Evolutionary conservation across 2,113 vertebrate genomes (phyloP).

Genomic region (Malurus alboscapulatus): DNA sequence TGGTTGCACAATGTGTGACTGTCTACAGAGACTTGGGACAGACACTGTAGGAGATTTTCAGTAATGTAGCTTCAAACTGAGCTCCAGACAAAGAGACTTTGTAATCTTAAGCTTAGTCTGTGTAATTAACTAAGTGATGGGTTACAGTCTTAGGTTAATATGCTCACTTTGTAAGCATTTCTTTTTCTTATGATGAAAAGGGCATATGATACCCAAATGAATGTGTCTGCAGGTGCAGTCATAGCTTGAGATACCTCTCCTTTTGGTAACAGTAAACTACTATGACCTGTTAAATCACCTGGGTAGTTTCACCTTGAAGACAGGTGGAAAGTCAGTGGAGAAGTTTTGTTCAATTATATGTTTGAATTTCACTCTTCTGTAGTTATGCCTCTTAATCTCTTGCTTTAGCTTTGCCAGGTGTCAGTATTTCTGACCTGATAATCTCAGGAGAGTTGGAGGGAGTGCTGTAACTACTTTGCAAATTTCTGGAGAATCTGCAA

Average conservation of each 20-base stretch:
- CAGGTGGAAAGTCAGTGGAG: background rate
- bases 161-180: background rate
- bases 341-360: background rate
- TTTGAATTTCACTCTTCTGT: background rate
- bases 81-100: background rate
- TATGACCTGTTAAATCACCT: background rate
- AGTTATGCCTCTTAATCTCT: background rate
- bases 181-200: background rate
- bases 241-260: background rate
- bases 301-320: background rate
- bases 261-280: background rate
- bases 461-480: background rate
- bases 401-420: background rate
- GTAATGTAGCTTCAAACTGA: background rate
- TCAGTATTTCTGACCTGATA: background rate
- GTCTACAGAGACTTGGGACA: background rate
- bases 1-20: background rate
- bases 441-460: background rate
- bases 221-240: background rate
- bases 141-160: background rate
- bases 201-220: background rate
- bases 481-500: background rate
- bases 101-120: background rate
- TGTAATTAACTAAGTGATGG: background rate
- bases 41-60: background rate